Conservation (phyloP, 2,888 invertebrate species). For the Catocala fraxini region DNA sequence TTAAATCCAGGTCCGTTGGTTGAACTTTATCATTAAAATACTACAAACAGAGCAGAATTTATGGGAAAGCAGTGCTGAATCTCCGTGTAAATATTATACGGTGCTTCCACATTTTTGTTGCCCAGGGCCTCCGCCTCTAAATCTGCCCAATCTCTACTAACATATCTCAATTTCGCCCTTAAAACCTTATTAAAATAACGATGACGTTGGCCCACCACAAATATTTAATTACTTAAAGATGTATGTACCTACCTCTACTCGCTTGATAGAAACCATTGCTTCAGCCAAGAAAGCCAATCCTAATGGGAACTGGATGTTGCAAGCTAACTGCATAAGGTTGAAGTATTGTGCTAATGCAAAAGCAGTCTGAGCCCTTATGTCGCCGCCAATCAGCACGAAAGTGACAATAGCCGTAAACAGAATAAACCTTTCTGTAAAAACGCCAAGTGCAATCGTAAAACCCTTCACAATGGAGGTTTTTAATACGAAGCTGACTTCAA, state of each 20-base stretch:
- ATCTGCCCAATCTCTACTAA: no score
- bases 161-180: no score
- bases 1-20: no score
- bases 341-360: constrained; percentile 93
- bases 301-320: constrained; percentile 89
- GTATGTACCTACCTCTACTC: constrained; percentile 88
- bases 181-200: no score
- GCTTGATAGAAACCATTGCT: constrained; percentile 88
- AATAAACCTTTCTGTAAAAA: constrained; percentile 95
- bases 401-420: constrained; percentile 93
- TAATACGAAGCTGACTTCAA: constrained; percentile 90
- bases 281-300: constrained; percentile 89
- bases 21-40: no score
- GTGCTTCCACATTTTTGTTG: no score
- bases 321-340: constrained; percentile 90
- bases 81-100: no score
- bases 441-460: constrained; percentile 89
- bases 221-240: background rate
- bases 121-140: no score
- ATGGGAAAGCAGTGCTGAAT: no score
- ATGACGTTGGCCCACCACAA: background rate
- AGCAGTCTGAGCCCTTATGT: constrained; percentile 88
- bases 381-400: constrained; percentile 90
- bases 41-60: no score
- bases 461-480: constrained; percentile 90